phyloP scores from a whole-genome alignment of 1,140 invertebrate genomes.

The Drosophila ironensis region DNA sequence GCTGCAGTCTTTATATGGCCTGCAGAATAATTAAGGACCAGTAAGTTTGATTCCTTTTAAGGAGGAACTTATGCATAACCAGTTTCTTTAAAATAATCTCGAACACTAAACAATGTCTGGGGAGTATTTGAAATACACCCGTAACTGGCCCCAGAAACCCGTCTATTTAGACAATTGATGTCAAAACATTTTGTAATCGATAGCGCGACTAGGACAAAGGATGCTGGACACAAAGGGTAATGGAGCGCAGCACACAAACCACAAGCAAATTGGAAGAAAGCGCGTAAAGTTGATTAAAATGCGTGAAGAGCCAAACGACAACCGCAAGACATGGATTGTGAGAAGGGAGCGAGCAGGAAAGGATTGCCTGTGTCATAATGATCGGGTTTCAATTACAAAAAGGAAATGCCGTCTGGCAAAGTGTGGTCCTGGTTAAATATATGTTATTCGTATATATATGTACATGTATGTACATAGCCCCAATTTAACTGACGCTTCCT shows the following conservation, averaged over 20 bases:
- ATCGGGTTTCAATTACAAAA: conserved; percentile 69
- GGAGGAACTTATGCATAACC: too few relatives aligned
- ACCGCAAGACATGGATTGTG: conserved; percentile 30
- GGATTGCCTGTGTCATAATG: conserved; percentile 70
- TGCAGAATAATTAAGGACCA: too few relatives aligned
- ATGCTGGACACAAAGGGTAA: background rate
- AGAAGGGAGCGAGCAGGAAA: conserved; percentile 44
- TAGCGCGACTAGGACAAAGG: conserved; percentile 35
- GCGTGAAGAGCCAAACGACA: conserved; percentile 60
- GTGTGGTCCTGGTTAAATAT: background rate
- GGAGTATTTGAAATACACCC: too few relatives aligned
- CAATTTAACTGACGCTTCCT: conserved; percentile 65
- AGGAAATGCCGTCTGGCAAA: conserved; percentile 35
- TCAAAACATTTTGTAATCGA: conserved; percentile 81
- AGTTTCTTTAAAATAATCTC: too few relatives aligned
- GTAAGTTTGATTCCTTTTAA: too few relatives aligned
- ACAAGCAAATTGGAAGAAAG: conserved; percentile 25
- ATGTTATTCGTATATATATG: background rate
- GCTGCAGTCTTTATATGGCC: too few relatives aligned
- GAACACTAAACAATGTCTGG: too few relatives aligned
- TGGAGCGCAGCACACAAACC: background rate
- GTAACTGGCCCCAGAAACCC: conserved; percentile 5
- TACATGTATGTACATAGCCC: background rate
- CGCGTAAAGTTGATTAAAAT: conserved; percentile 76
- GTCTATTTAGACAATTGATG: conserved; percentile 78